Evolutionary conservation across 2,113 vertebrate species (phyloP).

Genomic region (Gobiocypris rarus): DNA sequence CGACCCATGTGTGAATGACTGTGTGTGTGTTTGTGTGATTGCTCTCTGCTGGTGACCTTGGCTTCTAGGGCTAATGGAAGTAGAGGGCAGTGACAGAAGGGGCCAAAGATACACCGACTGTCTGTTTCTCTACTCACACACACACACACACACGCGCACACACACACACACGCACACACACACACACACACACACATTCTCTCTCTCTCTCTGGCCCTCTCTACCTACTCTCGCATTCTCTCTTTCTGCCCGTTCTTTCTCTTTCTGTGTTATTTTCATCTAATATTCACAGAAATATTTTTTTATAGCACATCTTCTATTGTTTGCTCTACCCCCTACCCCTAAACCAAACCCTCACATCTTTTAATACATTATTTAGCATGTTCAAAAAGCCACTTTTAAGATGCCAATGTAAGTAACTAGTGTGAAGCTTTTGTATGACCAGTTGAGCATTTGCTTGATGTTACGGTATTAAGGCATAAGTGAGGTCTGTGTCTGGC

Average conservation of each 20-base stretch:
- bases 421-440: background rate
- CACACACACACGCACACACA: background rate
- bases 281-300: background rate
- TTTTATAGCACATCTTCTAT: background rate
- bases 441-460: background rate
- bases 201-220: background rate
- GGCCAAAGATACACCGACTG: constrained; percentile 35
- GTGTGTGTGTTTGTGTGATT: constrained; percentile 2
- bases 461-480: constrained; percentile 5
- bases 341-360: background rate
- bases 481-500: background rate
- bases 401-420: background rate
- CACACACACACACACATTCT: no score
- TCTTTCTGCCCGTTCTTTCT: background rate
- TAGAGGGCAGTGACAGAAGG: constrained; percentile 68
- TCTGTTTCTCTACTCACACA: background rate
- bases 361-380: background rate
- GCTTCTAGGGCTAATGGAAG: constrained; percentile 73
- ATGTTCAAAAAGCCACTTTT: background rate
- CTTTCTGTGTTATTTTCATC: background rate
- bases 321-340: background rate
- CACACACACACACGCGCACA: background rate
- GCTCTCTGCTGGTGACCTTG: constrained; percentile 73
- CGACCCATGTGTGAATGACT: background rate
- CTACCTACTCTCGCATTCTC: background rate